A percentile compares a stretch with the other conserved stretches of the same genome.
Conservation (phyloP, 2,888 invertebrate species). For the Hypomecis atomaria region DNA sequence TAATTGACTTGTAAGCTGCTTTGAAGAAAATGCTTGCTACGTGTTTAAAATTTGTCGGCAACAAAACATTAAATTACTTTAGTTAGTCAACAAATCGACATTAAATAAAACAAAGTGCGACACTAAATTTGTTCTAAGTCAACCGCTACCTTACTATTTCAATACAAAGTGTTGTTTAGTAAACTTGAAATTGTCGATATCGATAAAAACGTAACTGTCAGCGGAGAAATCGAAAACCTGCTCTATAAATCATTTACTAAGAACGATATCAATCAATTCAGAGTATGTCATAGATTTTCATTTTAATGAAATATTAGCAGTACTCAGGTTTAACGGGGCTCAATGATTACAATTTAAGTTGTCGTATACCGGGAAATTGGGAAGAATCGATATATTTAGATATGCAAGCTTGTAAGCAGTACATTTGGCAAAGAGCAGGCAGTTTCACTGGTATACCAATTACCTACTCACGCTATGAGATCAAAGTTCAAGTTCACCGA, state of each 20-base stretch:
- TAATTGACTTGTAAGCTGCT: too few relatives aligned
- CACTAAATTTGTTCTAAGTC: background rate
- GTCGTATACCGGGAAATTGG: too few relatives aligned
- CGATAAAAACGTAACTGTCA: slow-evolving; percentile 33
- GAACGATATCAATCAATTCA: slow-evolving; percentile 31
- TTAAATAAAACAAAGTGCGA: background rate
- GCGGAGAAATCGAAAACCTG: slow-evolving; percentile 26
- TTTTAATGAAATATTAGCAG: slow-evolving; percentile 6
- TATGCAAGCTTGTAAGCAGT: too few relatives aligned
- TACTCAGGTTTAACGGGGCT: background rate
- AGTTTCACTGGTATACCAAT: too few relatives aligned
- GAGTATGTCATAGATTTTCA: slow-evolving; percentile 16
- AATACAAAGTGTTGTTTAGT: slow-evolving; percentile 7
- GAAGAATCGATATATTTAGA: too few relatives aligned
- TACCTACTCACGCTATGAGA: too few relatives aligned
- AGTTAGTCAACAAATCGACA: background rate
- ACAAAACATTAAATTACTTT: too few relatives aligned
- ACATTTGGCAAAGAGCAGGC: too few relatives aligned
- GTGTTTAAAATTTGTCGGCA: too few relatives aligned
- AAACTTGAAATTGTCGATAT: slow-evolving; percentile 30
- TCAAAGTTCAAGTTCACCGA: too few relatives aligned
- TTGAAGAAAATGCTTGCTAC: too few relatives aligned
- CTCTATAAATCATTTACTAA: slow-evolving; percentile 33
- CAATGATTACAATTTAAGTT: too few relatives aligned
- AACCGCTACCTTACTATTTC: background rate